Percentiles rank a stretch among this genome's conserved stretches.
Conservation (phyloP, 2,797 vertebrate species). For the Margarornis squamiger region DNA sequence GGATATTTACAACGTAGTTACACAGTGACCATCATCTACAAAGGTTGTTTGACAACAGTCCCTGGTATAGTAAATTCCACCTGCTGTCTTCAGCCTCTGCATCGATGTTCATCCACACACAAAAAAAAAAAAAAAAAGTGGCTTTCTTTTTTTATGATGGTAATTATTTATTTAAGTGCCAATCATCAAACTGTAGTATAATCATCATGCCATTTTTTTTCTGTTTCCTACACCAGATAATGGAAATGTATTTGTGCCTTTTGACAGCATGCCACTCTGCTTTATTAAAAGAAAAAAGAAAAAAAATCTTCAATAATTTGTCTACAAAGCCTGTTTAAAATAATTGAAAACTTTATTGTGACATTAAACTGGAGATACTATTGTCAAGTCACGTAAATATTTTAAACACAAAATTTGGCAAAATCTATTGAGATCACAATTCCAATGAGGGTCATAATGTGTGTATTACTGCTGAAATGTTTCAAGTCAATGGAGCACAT, state of each 20-base stretch:
- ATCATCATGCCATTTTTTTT: constrained; percentile 55
- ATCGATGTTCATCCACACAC: constrained; percentile 21
- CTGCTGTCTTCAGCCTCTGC: constrained; percentile 55
- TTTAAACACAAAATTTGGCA: not conserved
- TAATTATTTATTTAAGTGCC: constrained; percentile 71
- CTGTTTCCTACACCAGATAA: constrained; percentile 57
- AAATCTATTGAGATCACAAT: not conserved
- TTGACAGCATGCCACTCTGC: constrained; percentile 70
- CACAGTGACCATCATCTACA: constrained; percentile 29
- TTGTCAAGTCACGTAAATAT: not conserved
- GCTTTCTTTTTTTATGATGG: constrained; percentile 42
- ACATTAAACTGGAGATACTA: not conserved
- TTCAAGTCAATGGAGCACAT: not conserved
- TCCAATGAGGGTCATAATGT: not conserved
- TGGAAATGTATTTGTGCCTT: constrained; percentile 77
- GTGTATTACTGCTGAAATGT: not conserved
- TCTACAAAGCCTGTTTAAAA: constrained; percentile 51
- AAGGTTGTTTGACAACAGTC: constrained; percentile 28
- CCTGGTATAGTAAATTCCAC: not conserved
- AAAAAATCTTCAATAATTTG: constrained; percentile 22
- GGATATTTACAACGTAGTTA: not conserved
- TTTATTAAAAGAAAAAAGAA: constrained; percentile 56
- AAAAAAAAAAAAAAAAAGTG: not conserved
- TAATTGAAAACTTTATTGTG: constrained; percentile 31
- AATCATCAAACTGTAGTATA: constrained; percentile 63